A percentile compares a stretch with the other conserved stretches of the same genome.
phyloP scores from a whole-genome alignment of 2,888 invertebrate species.

The Acleris emargana region DNA sequence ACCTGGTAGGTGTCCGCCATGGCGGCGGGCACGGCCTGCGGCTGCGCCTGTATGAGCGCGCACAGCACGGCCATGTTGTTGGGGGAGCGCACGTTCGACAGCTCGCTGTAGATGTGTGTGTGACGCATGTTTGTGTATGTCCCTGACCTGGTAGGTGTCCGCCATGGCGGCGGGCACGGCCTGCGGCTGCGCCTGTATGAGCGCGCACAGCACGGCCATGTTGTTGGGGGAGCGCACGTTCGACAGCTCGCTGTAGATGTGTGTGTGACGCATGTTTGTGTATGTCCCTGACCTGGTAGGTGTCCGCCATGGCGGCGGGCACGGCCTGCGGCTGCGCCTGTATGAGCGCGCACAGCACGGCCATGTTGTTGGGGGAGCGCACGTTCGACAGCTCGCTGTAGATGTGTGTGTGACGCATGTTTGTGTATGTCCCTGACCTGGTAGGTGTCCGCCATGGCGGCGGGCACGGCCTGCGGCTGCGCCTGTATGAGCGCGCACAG shows the following conservation, averaged over 20 bases:
- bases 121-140: too few relatives aligned
- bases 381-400: slow-evolving; percentile 97
- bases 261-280: background rate
- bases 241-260: slow-evolving; percentile 66
- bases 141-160: too few relatives aligned
- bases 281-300: slow-evolving; percentile 83
- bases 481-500: slow-evolving; percentile 94
- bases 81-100: slow-evolving; percentile 50
- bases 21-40: too few relatives aligned
- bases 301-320: slow-evolving; percentile 92
- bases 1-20: too few relatives aligned
- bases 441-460: slow-evolving; percentile 92
- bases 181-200: too few relatives aligned
- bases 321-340: slow-evolving; percentile 92
- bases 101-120: too few relatives aligned
- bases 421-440: slow-evolving; percentile 63
- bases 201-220: too few relatives aligned
- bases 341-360: slow-evolving; percentile 94
- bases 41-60: too few relatives aligned
- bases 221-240: slow-evolving; percentile 89
- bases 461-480: slow-evolving; percentile 91
- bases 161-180: too few relatives aligned
- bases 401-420: slow-evolving; percentile 86
- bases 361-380: slow-evolving; percentile 97
- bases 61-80: too few relatives aligned